Conservation (phyloP, 2,888 invertebrate genomes). For the Lasioglossum marginatum region DNA sequence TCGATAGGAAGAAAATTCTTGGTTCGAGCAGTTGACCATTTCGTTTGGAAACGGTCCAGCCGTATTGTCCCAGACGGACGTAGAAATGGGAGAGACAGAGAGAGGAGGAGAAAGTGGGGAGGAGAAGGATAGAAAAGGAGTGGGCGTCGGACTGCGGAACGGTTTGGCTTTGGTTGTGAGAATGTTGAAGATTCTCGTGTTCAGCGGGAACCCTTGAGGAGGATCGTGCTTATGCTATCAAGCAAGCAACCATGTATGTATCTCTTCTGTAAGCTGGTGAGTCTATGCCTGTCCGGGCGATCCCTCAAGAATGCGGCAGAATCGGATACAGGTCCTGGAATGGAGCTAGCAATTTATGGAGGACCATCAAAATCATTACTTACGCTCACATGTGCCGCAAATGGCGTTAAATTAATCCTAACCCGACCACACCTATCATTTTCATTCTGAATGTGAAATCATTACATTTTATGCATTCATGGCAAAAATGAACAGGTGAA, state of each 20-base stretch:
- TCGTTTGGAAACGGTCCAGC: conserved; percentile 60
- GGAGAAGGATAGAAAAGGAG: conserved; percentile 40
- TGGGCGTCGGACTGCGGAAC: conserved; percentile 60
- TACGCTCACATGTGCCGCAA: background rate
- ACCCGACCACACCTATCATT: background rate
- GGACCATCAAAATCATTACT: background rate
- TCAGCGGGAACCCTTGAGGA: conserved; percentile 49
- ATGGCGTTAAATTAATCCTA: background rate
- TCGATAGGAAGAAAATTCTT: conserved; percentile 38
- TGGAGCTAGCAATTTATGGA: background rate
- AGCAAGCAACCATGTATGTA: conserved; percentile 57
- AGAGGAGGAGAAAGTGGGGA: background rate
- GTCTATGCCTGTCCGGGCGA: conserved; percentile 29
- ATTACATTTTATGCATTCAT: background rate
- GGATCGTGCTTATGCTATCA: conserved; percentile 58
- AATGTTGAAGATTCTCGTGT: conserved; percentile 57
- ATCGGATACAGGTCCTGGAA: conserved; percentile 25
- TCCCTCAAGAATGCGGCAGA: conserved; percentile 42
- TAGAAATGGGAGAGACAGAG: conserved; percentile 22
- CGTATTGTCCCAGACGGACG: conserved; percentile 46
- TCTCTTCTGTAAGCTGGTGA: conserved; percentile 50
- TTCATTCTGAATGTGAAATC: background rate
- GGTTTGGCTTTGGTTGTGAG: conserved; percentile 51
- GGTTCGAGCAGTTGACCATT: conserved; percentile 44
- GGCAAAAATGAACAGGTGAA: background rate